Base-by-base conservation (phyloP, 30 jellyfish, hydroid and myxozoan genomes). In the Mastigias papua region DNA sequence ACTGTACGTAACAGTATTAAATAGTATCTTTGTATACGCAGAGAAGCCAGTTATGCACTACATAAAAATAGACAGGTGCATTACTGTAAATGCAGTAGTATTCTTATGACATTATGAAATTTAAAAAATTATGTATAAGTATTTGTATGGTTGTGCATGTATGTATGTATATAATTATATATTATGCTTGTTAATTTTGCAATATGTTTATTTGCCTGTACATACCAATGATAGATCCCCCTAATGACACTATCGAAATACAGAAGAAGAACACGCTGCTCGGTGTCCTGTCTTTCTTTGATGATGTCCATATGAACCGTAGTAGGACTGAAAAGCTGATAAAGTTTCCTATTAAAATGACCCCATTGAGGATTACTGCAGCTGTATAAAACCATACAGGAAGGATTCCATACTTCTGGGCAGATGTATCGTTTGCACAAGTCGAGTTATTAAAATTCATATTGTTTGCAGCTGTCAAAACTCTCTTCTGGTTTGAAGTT, bases 141-240 rank as follows among this genome's bases (percentile, higher is more conserved):
- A n/a, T n/a, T n/a, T n/a, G n/a, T n/a, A n/a, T n/a, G n/a, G n/a
- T n/a, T n/a, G n/a, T n/a, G n/a, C n/a, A n/a, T n/a, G n/a, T n/a
- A n/a, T n/a, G n/a, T n/a, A n/a, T n/a, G n/a, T n/a, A n/a, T n/a
- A n/a, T n/a, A n/a, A n/a, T n/a, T n/a, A n/a, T n/a, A n/a, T n/a
- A n/a, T n/a, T n/a, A n/a, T n/a, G n/a, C n/a, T n/a, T n/a, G n/a
- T n/a, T n/a, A n/a, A n/a, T n/a, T n/a, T n/a, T n/a, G n/a, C n/a
- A n/a, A n/a, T n/a, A n/a, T n/a, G n/a, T n/a, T n/a, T n/a, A n/a
- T n/a, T n/a, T n/a, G n/a, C 17, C 2, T 9, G 20, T 42, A 69
- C 89, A 57, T 78, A 78, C 89, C 89, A 60, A 78, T 34, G 34
- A 78, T 7, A 3, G 89, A 78, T 4, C 65, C 89, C 17, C 57